Evolutionary conservation across 2,113 vertebrate genomes (phyloP).

Genomic region (Hippoglossus stenolepis): DNA sequence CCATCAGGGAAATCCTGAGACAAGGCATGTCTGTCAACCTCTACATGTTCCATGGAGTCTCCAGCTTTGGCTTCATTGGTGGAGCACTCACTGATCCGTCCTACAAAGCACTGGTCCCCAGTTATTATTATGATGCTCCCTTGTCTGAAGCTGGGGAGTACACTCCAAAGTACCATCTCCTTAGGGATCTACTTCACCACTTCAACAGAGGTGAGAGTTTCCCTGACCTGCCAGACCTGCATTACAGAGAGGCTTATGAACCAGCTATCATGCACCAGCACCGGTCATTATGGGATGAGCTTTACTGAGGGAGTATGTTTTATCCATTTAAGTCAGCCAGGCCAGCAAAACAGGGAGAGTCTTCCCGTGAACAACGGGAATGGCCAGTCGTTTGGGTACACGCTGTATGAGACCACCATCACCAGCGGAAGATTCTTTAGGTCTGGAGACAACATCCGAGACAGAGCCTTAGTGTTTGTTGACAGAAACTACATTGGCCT

Average conservation of each 20-base stretch:
- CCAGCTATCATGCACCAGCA: slow-evolving; percentile 83
- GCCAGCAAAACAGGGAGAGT: slow-evolving; percentile 93
- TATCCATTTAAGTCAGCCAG: slow-evolving; percentile 81
- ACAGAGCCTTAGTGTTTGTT: slow-evolving; percentile 93
- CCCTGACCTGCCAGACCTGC: slow-evolving; percentile 73
- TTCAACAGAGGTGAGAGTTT: slow-evolving; percentile 74
- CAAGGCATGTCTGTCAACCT: slow-evolving; percentile 91
- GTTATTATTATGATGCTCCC: slow-evolving; percentile 94
- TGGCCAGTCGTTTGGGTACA: slow-evolving; percentile 92
- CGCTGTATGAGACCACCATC: slow-evolving; percentile 91
- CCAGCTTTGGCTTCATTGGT: slow-evolving; percentile 94
- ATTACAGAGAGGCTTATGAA: slow-evolving; percentile 76
- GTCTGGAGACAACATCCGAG: slow-evolving; percentile 84
- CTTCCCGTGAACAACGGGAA: slow-evolving; percentile 86
- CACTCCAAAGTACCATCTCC: slow-evolving; percentile 91
- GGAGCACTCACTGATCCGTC: slow-evolving; percentile 87
- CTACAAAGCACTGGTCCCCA: slow-evolving; percentile 90
- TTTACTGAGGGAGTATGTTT: slow-evolving; percentile 83
- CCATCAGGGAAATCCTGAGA: slow-evolving; percentile 83
- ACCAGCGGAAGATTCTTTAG: slow-evolving; percentile 84
- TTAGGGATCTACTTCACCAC: slow-evolving; percentile 86
- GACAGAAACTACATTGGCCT: slow-evolving; percentile 89
- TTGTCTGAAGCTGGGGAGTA: slow-evolving; percentile 95
- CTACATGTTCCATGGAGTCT: slow-evolving; percentile 97
- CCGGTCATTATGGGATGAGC: slow-evolving; percentile 90